Percentiles rank a stretch among this genome's conserved stretches.
Conservation (phyloP, 2,888 invertebrate species). For the Eustalomyia histrio region DNA sequence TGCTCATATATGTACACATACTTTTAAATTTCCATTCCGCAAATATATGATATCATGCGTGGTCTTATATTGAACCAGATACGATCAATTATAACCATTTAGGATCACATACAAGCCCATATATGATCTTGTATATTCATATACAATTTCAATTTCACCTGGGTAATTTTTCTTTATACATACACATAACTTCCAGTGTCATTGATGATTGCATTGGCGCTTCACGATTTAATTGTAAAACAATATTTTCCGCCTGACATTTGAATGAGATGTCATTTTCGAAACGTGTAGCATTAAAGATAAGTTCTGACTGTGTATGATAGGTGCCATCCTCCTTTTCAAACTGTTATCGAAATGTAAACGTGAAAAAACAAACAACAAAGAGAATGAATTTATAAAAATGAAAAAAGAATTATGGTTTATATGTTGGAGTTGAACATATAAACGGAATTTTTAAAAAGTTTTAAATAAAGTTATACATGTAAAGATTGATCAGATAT, state of each 20-base stretch:
- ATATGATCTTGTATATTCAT: too few relatives aligned
- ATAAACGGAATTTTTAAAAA: slow-evolving; percentile 4
- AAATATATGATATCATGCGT: too few relatives aligned
- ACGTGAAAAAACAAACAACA: slow-evolving; percentile 15
- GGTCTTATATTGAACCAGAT: too few relatives aligned
- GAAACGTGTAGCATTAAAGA: slow-evolving; percentile 89
- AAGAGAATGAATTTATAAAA: neutral
- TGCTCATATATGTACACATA: too few relatives aligned
- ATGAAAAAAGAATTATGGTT: neutral
- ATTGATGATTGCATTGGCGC: slow-evolving; percentile 86
- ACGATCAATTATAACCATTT: too few relatives aligned
- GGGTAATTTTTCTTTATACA: slow-evolving; percentile 80
- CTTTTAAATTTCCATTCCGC: too few relatives aligned
- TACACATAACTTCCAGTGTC: slow-evolving; percentile 92
- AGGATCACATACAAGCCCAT: too few relatives aligned
- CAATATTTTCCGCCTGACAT: slow-evolving; percentile 91
- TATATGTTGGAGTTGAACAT: neutral
- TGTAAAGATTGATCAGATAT: neutral
- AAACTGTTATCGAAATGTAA: slow-evolving; percentile 75
- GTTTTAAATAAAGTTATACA: neutral
- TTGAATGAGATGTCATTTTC: slow-evolving; percentile 89
- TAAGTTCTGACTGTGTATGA: slow-evolving; percentile 88
- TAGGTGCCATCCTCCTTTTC: slow-evolving; percentile 85
- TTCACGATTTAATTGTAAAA: slow-evolving; percentile 86
- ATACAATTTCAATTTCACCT: too few relatives aligned